phyloP scores from a whole-genome alignment of 2,888 invertebrate species.

The Dynastes grantii region DNA sequence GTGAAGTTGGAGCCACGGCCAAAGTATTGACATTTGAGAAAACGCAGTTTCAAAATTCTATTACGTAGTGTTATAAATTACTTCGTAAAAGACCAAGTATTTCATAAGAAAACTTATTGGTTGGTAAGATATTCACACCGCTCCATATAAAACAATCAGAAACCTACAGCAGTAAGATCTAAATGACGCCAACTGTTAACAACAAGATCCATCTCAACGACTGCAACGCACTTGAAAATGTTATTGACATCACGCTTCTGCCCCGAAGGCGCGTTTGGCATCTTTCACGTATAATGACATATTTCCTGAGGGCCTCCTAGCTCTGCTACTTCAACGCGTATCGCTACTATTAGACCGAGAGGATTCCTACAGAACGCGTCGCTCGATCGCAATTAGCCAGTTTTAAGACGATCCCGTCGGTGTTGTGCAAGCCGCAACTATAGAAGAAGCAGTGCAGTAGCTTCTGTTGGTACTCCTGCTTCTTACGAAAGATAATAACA shows the following conservation, averaged over 20 bases:
- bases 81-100: too few species aligned
- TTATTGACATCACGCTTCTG: conserved; percentile 32
- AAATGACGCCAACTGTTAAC: background rate
- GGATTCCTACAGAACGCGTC: background rate
- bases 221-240: conserved; percentile 20
- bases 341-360: background rate
- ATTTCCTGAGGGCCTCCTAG: conserved; percentile 25
- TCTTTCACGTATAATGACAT: conserved; percentile 38
- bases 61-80: too few species aligned
- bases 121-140: too few species aligned
- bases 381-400: conserved; percentile 7
- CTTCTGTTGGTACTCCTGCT: background rate
- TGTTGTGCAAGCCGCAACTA: background rate
- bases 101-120: too few species aligned
- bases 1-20: too few species aligned
- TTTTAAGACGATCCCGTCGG: background rate
- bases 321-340: background rate
- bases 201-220: background rate
- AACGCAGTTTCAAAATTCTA: too few species aligned
- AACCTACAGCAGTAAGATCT: too few species aligned
- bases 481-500: conserved; percentile 29
- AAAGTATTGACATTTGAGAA: too few species aligned
- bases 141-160: too few species aligned
- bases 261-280: conserved; percentile 30
- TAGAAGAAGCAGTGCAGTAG: background rate